Conservation (phyloP, 2,113 vertebrate genomes). For the Tetrao urogallus region DNA sequence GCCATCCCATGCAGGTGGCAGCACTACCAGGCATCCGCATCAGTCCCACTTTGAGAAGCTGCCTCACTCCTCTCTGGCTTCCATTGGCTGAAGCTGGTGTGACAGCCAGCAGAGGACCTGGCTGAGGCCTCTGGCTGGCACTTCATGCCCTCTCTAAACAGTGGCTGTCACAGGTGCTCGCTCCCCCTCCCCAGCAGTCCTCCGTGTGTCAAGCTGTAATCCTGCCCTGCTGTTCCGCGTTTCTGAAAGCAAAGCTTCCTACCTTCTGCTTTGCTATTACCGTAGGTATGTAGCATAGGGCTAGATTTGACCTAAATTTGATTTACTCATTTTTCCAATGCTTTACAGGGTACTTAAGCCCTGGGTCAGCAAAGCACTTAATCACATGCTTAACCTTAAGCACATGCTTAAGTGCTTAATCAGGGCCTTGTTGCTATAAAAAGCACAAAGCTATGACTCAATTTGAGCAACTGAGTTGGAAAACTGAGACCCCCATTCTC, state of each 20-base stretch:
- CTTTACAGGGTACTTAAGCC: slow-evolving; percentile 65
- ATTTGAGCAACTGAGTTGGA: slow-evolving; percentile 19
- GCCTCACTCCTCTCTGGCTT: background rate
- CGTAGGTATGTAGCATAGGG: slow-evolving; percentile 34
- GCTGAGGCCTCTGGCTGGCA: background rate
- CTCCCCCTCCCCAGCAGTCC: background rate
- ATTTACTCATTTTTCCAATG: slow-evolving; percentile 66
- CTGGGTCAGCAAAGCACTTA: slow-evolving; percentile 70
- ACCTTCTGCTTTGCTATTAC: slow-evolving; percentile 23
- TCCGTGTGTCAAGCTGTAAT: background rate
- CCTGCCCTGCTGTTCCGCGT: slow-evolving; percentile 12
- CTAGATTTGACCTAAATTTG: slow-evolving; percentile 66
- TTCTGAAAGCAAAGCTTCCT: background rate
- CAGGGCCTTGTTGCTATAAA: slow-evolving; percentile 57
- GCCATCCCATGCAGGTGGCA: fast-evolving
- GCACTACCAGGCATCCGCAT: fast-evolving
- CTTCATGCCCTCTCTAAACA: background rate
- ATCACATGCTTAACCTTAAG: slow-evolving; percentile 72
- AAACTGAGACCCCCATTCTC: background rate
- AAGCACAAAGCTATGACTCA: slow-evolving; percentile 48
- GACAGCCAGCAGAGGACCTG: slow-evolving; percentile 45
- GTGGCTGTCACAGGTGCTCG: background rate
- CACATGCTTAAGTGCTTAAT: slow-evolving; percentile 71
- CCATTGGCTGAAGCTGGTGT: background rate
- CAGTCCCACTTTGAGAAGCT: background rate